Conservation (phyloP, 2,797 vertebrate species). For the Potorous gilbertii region DNA sequence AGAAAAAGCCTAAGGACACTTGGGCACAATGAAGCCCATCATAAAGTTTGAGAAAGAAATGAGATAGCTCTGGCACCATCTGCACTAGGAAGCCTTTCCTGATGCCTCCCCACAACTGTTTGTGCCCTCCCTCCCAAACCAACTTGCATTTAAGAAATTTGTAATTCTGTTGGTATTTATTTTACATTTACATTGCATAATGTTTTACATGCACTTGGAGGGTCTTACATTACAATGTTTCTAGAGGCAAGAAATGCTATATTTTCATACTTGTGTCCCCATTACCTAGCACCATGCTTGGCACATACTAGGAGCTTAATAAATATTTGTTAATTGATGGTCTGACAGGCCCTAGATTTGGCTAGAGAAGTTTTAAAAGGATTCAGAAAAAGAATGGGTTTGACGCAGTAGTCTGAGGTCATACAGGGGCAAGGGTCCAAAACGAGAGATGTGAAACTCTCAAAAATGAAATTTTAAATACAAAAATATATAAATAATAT, state of each 20-base stretch:
- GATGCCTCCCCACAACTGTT: not conserved
- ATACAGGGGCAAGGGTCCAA: not conserved
- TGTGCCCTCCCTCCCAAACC: not conserved
- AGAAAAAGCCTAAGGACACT: not conserved
- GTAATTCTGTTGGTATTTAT: not conserved
- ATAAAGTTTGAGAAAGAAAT: not conserved
- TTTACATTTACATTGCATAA: not conserved
- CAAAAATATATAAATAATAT: too few relatives aligned
- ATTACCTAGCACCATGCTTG: not conserved
- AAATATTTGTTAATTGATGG: not conserved
- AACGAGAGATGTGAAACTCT: not conserved
- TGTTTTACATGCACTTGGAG: not conserved
- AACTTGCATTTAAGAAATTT: not conserved
- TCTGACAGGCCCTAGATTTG: not conserved
- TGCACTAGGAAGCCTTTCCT: not conserved
- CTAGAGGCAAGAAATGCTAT: not conserved
- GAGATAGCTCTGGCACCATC: not conserved
- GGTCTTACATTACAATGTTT: not conserved
- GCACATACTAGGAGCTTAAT: not conserved
- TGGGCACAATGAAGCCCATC: not conserved
- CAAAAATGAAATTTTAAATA: not conserved
- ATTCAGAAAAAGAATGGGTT: not conserved
- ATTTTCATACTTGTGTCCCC: not conserved
- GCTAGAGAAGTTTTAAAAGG: not conserved
- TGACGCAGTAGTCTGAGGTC: not conserved